Conservation (phyloP, 2,797 vertebrate species). For the Hafferia zeledoni region DNA sequence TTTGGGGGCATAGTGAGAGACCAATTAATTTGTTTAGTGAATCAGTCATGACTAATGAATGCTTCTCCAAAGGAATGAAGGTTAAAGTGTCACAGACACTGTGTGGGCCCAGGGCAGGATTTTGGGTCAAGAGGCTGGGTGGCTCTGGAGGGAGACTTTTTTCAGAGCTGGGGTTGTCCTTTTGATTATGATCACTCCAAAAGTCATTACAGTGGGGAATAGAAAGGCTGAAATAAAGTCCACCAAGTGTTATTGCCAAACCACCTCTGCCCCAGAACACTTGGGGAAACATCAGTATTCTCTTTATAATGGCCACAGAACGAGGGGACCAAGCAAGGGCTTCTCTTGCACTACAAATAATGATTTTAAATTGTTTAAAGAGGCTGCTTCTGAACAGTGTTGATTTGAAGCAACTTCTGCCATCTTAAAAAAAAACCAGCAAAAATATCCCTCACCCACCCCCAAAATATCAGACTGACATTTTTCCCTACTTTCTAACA, state of each 20-base stretch:
- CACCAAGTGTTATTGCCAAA: background rate
- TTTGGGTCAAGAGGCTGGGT: background rate
- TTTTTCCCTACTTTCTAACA: background rate
- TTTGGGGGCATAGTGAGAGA: background rate
- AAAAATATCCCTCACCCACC: background rate
- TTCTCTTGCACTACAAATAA: background rate
- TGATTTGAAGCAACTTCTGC: background rate
- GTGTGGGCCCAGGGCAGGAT: background rate
- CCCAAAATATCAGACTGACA: background rate
- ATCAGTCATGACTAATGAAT: background rate
- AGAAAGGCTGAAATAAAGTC: background rate
- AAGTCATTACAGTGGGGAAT: background rate
- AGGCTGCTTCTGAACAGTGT: background rate
- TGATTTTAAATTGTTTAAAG: background rate
- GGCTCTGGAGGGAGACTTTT: background rate
- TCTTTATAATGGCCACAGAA: background rate
- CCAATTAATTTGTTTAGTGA: background rate
- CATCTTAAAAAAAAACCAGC: background rate
- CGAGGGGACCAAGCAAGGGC: background rate
- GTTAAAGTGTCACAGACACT: accelerated
- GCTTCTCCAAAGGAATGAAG: background rate
- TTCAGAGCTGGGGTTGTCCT: background rate
- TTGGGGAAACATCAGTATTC: background rate
- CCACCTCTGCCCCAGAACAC: background rate
- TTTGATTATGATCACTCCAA: background rate